Evolutionary conservation across 92 coral and sea anemone genomes (phyloP).

Genomic region (Zoanthus sansibaricus): DNA sequence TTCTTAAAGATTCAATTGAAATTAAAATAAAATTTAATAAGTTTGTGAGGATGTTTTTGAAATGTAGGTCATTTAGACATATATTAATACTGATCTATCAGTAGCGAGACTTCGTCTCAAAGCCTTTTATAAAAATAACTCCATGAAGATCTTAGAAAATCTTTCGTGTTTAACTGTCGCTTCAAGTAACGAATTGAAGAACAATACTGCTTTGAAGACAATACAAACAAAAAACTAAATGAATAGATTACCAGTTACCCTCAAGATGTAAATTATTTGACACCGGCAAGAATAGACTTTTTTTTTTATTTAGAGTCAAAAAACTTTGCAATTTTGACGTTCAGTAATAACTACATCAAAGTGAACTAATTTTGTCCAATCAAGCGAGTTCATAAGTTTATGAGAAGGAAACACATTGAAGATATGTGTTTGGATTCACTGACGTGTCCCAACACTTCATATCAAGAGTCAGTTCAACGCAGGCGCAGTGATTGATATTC

Average conservation of each 20-base stretch:
- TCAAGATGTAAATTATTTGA: conserved; percentile 30
- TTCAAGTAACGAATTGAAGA: not conserved
- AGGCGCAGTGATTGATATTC: not conserved
- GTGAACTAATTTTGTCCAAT: not conserved
- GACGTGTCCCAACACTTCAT: conserved; percentile 5
- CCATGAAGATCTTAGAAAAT: not conserved
- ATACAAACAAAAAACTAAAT: not conserved
- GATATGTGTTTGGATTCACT: not conserved
- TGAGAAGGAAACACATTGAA: not conserved
- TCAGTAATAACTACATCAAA: not conserved
- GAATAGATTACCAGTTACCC: conserved; percentile 6
- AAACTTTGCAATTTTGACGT: not conserved
- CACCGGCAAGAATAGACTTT: conserved; percentile 1
- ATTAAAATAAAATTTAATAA: not conserved
- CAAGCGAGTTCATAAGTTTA: not conserved
- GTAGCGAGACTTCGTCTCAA: not conserved
- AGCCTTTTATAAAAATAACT: not conserved
- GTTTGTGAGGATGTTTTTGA: not conserved
- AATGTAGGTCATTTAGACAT: too few species aligned
- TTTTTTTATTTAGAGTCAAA: not conserved
- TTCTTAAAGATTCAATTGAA: too few species aligned
- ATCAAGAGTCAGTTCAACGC: not conserved
- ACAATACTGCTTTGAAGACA: not conserved
- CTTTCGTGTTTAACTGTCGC: not conserved
- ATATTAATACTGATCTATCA: too few species aligned